Conservation (phyloP, 2,797 vertebrate genomes). For the Sitta carolinensis region DNA sequence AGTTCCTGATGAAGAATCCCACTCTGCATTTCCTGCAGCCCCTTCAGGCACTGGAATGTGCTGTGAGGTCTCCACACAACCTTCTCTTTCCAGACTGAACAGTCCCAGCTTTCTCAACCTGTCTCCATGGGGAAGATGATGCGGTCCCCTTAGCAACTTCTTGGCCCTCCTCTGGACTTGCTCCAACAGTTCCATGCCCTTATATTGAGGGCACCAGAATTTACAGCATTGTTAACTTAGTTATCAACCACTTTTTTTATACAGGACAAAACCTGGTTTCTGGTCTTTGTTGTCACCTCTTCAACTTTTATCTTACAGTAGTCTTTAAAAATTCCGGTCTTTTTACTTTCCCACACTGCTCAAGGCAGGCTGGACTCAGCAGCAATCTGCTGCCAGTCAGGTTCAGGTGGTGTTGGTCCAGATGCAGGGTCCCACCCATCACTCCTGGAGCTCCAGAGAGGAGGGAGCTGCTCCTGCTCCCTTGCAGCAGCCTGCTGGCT, state of each 20-base stretch:
- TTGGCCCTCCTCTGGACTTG: neutral
- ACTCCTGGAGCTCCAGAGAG: neutral
- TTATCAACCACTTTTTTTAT: neutral
- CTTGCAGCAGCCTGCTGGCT: neutral
- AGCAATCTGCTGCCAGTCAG: neutral
- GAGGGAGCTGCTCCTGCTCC: neutral
- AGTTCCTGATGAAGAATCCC: neutral
- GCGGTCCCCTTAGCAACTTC: neutral
- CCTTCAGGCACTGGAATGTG: neutral
- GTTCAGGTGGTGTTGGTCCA: neutral
- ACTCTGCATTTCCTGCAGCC: neutral
- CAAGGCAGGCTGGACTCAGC: neutral
- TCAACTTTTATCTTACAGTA: neutral
- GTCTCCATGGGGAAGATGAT: neutral
- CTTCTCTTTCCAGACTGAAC: neutral
- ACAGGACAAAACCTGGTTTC: neutral
- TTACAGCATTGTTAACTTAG: rapidly evolving
- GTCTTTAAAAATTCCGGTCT: neutral
- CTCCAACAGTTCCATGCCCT: neutral
- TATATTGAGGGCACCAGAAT: neutral
- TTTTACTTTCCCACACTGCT: neutral
- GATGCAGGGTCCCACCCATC: neutral
- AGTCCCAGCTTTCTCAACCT: neutral
- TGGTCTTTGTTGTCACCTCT: neutral
- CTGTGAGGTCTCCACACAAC: neutral